A percentile compares a stretch with the other conserved stretches of the same genome.
Conservation (phyloP, 1,140 invertebrate genomes). For the Pseudomyrmex gracilis region DNA sequence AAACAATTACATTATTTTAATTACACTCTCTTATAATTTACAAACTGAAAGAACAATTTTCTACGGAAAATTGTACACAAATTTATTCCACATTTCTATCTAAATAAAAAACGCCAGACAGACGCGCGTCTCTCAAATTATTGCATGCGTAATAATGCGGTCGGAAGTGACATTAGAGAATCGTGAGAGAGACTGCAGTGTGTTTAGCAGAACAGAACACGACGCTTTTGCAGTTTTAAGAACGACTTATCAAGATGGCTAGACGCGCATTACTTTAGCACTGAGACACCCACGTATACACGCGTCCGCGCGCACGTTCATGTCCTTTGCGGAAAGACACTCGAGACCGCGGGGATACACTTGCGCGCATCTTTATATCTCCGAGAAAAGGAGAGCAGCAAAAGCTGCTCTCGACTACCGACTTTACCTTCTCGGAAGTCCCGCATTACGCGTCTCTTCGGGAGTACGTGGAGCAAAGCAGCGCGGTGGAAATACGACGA, state of each 20-base stretch:
- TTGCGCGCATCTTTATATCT: slow-evolving; percentile 25
- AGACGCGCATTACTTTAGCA: slow-evolving; percentile 26
- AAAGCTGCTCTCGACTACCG: slow-evolving; percentile 33
- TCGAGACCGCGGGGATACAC: slow-evolving; percentile 3
- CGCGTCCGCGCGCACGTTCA: too few relatives aligned
- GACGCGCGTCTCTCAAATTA: slow-evolving; percentile 6
- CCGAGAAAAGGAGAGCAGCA: neutral
- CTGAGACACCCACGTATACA: neutral
- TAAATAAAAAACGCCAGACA: neutral
- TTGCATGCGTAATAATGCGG: slow-evolving; percentile 17
- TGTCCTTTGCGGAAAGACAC: slow-evolving; percentile 32
- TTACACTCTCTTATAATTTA: too few relatives aligned
- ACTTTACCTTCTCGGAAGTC: slow-evolving; percentile 41
- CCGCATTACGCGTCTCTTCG: slow-evolving; percentile 10
- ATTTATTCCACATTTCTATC: neutral
- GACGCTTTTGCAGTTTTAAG: slow-evolving; percentile 27
- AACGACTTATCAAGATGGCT: slow-evolving; percentile 28
- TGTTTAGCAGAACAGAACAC: neutral
- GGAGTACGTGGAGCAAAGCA: neutral
- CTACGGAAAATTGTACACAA: neutral
- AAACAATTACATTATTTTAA: too few relatives aligned
- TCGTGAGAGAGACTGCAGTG: neutral
- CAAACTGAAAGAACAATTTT: neutral
- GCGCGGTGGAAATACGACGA: slow-evolving; percentile 3
- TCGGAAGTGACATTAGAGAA: neutral